Base-by-base conservation (phyloP, 2,113 vertebrate genomes). In the Sigmodon hispidus region DNA sequence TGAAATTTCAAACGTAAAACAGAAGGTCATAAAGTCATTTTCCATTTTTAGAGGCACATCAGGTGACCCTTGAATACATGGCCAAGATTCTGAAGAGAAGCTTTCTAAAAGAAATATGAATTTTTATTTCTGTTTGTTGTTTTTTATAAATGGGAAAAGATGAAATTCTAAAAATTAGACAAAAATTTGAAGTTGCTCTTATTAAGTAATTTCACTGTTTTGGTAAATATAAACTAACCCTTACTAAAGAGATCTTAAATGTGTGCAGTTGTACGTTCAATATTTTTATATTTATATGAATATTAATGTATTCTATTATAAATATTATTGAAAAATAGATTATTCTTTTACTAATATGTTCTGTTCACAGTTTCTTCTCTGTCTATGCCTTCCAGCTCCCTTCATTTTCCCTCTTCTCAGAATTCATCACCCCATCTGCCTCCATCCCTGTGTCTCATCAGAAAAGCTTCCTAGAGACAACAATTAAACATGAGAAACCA, bases 1-100 rank as follows among this genome's bases (percentile, higher is more conserved):
- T 96, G 87, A 90, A 98, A 93, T 26, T 97, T 98, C 97, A 59
- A 94, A 97, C 97, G 80, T 6, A 2, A 97, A 90, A 91, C 31
- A 89, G 95, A 97, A 98, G 89, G 97, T 98, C 97, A 97, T 40
- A 93, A 94, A 95, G 97, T 96, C 87, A 96, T 50, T 75, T 96
- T 97, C 45, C 80, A 48, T 94, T 89, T 97, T 83, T 87, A 95
- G 96, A 97, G 87, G n/a, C n/a, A n/a, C n/a, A n/a, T n/a, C n/a
- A n/a, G n/a, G 80, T 36, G 96, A 96, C 13, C 97, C 97, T 97
- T 97, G 93, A 98, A 95, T 98, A 97, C 50, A 94, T 45, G 86
- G 80, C 52, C 91, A 84, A 97, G 81, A 36, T 97, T 96, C 95
- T 94, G 81, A 96, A 97, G 75, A 84, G 63, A 95, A 95, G 11